These are phyloP conservation scores for Cheilosia vulpina DNA, from an alignment of 2,888 invertebrate species.

Conservation along the genomic window DNA sequence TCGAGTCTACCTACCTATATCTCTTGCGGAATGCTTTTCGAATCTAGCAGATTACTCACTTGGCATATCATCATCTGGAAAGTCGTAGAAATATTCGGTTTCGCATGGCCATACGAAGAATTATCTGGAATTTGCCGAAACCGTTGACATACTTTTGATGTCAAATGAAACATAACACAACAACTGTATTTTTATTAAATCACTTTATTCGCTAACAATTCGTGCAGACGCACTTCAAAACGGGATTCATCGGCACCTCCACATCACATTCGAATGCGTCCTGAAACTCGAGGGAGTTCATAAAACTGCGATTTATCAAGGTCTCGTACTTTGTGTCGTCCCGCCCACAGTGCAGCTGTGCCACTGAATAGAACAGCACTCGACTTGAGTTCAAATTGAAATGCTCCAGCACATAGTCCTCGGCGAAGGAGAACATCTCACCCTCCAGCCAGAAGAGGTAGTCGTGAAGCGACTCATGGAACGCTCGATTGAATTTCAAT, in stretches of 20 bases:
- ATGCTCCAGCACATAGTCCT: constrained; percentile 79
- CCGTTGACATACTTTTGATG: not conserved
- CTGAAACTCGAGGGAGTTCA: constrained; percentile 80
- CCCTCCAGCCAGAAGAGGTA: constrained; percentile 81
- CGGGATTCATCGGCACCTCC: constrained; percentile 80
- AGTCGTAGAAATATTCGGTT: constrained; percentile 12
- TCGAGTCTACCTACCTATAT: too few relatives aligned
- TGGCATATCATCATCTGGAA: not conserved
- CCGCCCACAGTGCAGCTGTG: constrained; percentile 80
- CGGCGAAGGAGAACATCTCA: constrained; percentile 81
- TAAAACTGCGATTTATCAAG: constrained; percentile 80
- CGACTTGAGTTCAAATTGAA: constrained; percentile 78
- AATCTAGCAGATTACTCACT: constrained; percentile 1
- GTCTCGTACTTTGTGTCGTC: constrained; percentile 77
- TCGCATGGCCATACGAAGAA: not conserved
- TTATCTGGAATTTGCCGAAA: constrained; percentile 4
- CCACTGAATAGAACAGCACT: constrained; percentile 81
- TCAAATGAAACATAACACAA: not conserved
- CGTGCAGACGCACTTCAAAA: constrained; percentile 79
- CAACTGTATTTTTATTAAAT: not conserved
- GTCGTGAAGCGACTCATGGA: constrained; percentile 78
- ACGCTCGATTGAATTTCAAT: constrained; percentile 79
- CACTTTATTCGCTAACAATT: constrained; percentile 40
- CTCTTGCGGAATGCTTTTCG: not conserved
- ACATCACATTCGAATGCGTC: constrained; percentile 79